These are phyloP conservation scores for Cordilura impudica DNA, from an alignment of 2,888 invertebrate species.

Conservation along the genomic window DNA sequence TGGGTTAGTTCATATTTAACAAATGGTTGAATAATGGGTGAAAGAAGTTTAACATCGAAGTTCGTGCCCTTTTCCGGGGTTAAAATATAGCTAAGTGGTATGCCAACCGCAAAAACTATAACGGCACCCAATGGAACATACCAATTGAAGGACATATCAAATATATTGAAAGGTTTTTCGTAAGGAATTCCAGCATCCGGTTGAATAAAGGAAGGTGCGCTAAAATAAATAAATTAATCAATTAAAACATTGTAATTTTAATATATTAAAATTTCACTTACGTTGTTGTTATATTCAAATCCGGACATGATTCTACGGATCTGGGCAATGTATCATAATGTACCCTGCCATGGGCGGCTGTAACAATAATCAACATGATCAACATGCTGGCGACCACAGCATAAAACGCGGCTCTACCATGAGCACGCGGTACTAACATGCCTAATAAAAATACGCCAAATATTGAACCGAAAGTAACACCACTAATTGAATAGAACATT, in stretches of 20 bases:
- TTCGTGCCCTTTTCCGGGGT: conserved; percentile 68
- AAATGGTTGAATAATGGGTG: conserved; percentile 68
- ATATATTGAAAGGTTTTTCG: conserved; percentile 74
- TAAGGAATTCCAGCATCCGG: background rate
- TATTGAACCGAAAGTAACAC: conserved; percentile 81
- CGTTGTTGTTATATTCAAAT: conserved; percentile 64
- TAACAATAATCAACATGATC: conserved; percentile 68
- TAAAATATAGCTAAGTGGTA: conserved; percentile 79
- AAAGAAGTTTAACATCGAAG: conserved; percentile 69
- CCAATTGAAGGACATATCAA: conserved; percentile 81
- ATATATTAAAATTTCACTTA: conserved; percentile 21
- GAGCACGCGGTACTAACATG: conserved; percentile 82
- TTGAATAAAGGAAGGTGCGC: background rate
- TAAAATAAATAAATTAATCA: no score
- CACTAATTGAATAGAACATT: conserved; percentile 77
- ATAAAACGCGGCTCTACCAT: conserved; percentile 69
- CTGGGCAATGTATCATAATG: conserved; percentile 67
- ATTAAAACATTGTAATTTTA: background rate
- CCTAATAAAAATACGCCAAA: conserved; percentile 84
- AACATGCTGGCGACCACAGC: conserved; percentile 69
- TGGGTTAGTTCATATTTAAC: conserved; percentile 63
- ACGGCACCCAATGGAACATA: conserved; percentile 79
- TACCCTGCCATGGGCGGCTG: conserved; percentile 70
- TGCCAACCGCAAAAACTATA: conserved; percentile 79
- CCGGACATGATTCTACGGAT: conserved; percentile 68